Evolutionary conservation across 1,140 invertebrate species (phyloP).

Genomic region (Triops longicaudatus): DNA sequence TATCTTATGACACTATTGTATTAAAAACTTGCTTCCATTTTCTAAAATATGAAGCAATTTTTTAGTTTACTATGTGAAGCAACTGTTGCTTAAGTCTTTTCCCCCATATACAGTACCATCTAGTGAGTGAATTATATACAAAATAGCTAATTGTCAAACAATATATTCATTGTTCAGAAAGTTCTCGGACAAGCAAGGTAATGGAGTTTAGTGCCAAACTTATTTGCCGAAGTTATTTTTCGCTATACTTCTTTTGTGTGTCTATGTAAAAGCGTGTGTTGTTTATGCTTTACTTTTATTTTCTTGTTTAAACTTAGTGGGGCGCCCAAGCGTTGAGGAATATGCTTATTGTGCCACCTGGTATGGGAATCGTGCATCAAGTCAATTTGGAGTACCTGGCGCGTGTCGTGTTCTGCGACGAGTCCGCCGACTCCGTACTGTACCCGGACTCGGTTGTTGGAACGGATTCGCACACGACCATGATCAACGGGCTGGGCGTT

Average conservation of each 20-base stretch:
- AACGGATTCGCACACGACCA: conserved; percentile 97
- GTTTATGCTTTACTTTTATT: conserved; percentile 32
- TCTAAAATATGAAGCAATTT: no score
- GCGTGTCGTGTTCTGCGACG: conserved; percentile 78
- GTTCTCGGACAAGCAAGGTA: not conserved
- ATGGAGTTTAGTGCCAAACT: conserved; percentile 23
- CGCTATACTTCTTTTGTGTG: no score
- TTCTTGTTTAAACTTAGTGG: conserved; percentile 75
- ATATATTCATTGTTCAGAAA: no score
- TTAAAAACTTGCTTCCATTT: no score
- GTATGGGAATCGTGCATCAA: conserved; percentile 96
- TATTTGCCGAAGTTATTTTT: no score
- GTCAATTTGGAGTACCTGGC: conserved; percentile 95
- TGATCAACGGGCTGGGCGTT: conserved; percentile 86
- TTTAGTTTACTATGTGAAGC: no score
- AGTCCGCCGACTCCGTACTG: conserved; percentile 47
- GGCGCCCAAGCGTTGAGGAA: conserved; percentile 90
- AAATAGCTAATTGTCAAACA: not conserved
- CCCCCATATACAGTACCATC: no score
- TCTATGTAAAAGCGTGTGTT: no score
- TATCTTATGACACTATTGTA: no score
- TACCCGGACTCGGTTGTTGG: conserved; percentile 97
- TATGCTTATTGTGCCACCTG: conserved; percentile 95
- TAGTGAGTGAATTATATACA: no score
- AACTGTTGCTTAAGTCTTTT: no score